These are phyloP conservation scores for Castor canadensis DNA, from an alignment of 2,113 vertebrate species.

Conservation along the genomic window DNA sequence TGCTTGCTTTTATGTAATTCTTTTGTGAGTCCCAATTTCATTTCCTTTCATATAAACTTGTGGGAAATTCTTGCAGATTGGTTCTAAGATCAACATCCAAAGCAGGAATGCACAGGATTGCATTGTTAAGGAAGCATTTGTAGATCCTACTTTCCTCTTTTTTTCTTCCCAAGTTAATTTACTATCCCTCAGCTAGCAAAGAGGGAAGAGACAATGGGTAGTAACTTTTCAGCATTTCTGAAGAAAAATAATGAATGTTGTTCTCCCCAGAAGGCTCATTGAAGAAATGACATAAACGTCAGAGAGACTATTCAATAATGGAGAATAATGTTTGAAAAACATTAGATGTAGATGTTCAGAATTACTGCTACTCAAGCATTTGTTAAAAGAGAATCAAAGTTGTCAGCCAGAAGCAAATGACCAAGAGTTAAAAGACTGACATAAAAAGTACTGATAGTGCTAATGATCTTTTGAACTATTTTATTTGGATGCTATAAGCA, in stretches of 20 bases:
- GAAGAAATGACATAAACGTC: neutral
- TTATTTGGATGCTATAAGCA: neutral
- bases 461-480: neutral
- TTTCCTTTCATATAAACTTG: neutral
- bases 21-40: neutral
- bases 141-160: neutral
- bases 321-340: neutral
- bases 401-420: neutral
- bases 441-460: neutral
- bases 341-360: neutral
- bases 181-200: neutral
- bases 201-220: neutral
- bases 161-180: neutral
- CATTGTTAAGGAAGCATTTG: neutral
- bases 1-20: neutral
- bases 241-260: neutral
- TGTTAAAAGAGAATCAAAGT: neutral
- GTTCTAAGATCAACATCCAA: neutral
- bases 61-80: neutral
- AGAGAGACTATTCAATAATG: neutral
- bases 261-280: neutral
- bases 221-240: neutral
- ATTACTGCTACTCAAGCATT: neutral
- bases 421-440: neutral
- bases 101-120: neutral